Base-by-base conservation (phyloP, 2,113 vertebrate species). In the Apaloderma vittatum region DNA sequence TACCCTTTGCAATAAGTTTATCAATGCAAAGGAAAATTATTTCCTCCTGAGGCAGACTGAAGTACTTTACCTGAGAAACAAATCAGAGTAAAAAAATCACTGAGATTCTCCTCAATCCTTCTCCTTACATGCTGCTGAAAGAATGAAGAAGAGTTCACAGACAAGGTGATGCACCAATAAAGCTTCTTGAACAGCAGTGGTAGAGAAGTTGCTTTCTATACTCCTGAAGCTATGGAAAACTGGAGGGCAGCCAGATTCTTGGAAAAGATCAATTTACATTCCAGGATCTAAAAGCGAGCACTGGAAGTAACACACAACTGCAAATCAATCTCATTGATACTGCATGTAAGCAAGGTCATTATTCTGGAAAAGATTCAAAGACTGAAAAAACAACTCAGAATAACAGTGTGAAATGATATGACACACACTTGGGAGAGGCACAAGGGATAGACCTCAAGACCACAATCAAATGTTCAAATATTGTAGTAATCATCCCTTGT, bases 21-120 rank as follows among this genome's bases (percentile, higher is more conserved):
- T 29, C 49, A 63, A 0, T 13, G 11, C 0, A 0, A 66, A 72
- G 6, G 20, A 72, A 82, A 71, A 34, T 37, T 3, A 57, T 32
- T 62, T 74, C n/a, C 30, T 5, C 0, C 52, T 37, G 23, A 11
- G 26, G 22, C 37, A 81, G 30, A 34, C 20, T 68, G 45, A 92
- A 46, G 27, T 67, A 3, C 46, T 67, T 57, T 24, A 74, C 17
- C 24, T 57, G 16, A 73, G 0, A 37, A 11, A 84, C 19, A 52
- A 66, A 29, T 12, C 21, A 29, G 46, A 52, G 46, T n/a, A 81
- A 49, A 43, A 49, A 43, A 65, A 52, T 57, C 74, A 81, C 34
- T 6, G 20, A 85, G 26, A 54, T 14, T 51, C 17, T 21, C 11
- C n/a, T 61, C n/a, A 85, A 1, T 58, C 36, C 34, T 40, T 74